Base-by-base conservation (phyloP, 2,113 vertebrate species). In the Barnardius zonarius region DNA sequence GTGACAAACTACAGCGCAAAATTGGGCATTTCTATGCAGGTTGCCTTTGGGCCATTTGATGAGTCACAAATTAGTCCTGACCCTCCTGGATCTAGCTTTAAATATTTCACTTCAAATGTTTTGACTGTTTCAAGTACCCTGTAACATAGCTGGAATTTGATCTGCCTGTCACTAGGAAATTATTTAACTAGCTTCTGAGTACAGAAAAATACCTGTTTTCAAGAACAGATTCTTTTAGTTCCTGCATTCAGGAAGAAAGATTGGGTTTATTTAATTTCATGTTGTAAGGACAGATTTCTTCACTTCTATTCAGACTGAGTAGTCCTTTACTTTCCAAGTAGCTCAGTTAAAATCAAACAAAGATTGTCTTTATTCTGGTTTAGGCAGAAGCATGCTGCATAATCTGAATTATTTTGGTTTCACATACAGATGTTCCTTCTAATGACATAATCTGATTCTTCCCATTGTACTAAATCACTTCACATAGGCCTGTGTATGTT, bases 1-100 rank as follows among this genome's bases (percentile, higher is more conserved):
- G 90, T 77, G 81, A 97, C 89, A 97, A 95, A 92, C 78, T 23
- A 91, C 96, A 96, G 86, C 5, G 61, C 88, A 94, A 93, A 95
- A 90, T 17, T 73, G 72, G 66, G 55, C 91, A 90, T 94, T 97
- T 92, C 89, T 66, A 90, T 30, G 43, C 68, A 83, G 79, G 73
- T 92, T 92, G 93, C 87, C 94, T 91, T 85, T 54, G 91, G 94
- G 96, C 72, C 79, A 61, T 82, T 83, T 96, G 95, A 90, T 69
- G 85, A 96, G 84, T 80, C 88, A 83, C 86, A 64, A 89, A 95
- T 94, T 87, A 92, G 91, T 66, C 62, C 74, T 59, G 52, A 91
- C n/a, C n/a, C 62, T 85, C n/a, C 83, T 81, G 67, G 39, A 61
- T 78, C 63, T 77, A 73, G 85, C 67, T 93, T 86, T 84, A 95